These are phyloP conservation scores for Egretta garzetta DNA, from an alignment of 2,113 vertebrate species.

Conservation along the genomic window DNA sequence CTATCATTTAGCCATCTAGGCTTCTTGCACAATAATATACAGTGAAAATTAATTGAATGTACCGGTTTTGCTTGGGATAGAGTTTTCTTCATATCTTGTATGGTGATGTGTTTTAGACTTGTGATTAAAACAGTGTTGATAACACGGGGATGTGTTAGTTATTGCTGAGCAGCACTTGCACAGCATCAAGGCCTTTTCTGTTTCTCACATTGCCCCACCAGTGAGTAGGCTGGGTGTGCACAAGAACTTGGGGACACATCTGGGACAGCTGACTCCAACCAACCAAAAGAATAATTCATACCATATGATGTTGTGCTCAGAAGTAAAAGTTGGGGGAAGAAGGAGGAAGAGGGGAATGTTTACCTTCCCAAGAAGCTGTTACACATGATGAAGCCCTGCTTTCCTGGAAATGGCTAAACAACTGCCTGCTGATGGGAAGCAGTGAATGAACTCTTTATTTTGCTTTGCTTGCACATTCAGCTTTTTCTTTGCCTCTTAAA, in stretches of 20 bases:
- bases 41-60: neutral
- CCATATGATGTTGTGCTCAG: neutral
- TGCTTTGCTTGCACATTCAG: neutral
- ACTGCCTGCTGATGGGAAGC: neutral
- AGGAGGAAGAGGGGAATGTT: neutral
- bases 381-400: neutral
- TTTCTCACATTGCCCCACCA: neutral
- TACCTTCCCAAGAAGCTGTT: neutral
- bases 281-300: neutral
- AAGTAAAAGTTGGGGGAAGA: neutral
- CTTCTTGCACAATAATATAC: neutral
- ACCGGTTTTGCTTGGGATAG: neutral
- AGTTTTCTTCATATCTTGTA: neutral
- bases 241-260: neutral
- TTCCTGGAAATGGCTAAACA: neutral
- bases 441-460: neutral
- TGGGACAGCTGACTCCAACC: neutral
- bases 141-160: neutral
- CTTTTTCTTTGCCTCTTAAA: neutral
- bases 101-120: neutral
- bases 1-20: neutral
- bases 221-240: neutral
- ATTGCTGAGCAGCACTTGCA: neutral
- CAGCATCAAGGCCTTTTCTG: neutral
- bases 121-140: neutral